These are phyloP conservation scores for Murina feae DNA, from an alignment of 2,113 vertebrate species.

Conservation along the genomic window DNA sequence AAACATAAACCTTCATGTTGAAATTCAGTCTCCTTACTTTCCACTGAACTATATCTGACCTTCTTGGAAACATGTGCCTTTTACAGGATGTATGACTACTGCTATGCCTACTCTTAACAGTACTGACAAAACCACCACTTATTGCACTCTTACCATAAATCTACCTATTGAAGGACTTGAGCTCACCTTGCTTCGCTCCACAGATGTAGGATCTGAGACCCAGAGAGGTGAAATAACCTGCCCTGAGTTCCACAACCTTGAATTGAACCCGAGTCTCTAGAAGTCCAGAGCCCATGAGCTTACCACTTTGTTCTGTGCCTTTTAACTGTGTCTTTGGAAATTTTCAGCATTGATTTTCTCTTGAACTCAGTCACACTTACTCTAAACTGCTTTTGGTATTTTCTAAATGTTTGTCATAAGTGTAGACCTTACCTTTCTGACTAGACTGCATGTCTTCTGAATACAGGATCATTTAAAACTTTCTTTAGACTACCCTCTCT, in stretches of 20 bases:
- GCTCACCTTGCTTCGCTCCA: not conserved
- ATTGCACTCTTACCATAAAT: not conserved
- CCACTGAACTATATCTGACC: not conserved
- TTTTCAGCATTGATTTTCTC: not conserved
- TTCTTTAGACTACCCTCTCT: not conserved
- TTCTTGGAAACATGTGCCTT: not conserved
- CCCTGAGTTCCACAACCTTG: not conserved
- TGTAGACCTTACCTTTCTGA: not conserved
- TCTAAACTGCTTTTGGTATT: not conserved
- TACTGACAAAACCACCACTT: not conserved
- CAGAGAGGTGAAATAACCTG: not conserved
- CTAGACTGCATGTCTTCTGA: not conserved
- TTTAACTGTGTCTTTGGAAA: not conserved
- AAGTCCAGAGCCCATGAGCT: not conserved
- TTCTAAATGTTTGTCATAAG: not conserved
- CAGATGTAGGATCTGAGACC: not conserved
- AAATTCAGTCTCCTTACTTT: not conserved
- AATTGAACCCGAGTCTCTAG: not conserved
- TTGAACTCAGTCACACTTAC: not conserved
- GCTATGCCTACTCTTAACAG: not conserved
- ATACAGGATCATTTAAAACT: not conserved
- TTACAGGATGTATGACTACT: not conserved
- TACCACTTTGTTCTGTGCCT: not conserved
- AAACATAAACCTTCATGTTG: not conserved
- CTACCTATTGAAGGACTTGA: not conserved